Conservation (phyloP, 2,888 invertebrate genomes). For the Ennomos erosarius region DNA sequence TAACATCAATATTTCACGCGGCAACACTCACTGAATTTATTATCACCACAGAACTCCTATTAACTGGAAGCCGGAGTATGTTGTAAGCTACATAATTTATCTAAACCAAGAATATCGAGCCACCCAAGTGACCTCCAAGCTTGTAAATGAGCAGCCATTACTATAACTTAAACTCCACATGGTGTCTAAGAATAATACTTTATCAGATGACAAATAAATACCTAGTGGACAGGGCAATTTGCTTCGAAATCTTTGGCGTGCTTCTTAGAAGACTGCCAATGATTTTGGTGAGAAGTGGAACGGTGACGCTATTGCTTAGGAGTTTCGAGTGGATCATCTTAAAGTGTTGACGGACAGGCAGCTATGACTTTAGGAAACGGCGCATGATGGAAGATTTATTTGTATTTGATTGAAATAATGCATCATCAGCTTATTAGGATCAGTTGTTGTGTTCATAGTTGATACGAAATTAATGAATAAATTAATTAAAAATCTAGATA, state of each 20-base stretch:
- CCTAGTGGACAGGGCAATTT: slow-evolving; percentile 27
- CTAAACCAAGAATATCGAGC: slow-evolving; percentile 11
- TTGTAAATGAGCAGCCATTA: slow-evolving; percentile 23
- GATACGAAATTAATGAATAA: no score
- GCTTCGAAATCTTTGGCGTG: slow-evolving; percentile 14
- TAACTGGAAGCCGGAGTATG: slow-evolving; percentile 19
- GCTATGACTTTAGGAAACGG: no score
- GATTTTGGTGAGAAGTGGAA: slow-evolving; percentile 1
- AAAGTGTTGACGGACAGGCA: no score
- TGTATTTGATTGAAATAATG: no score
- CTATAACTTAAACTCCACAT: slow-evolving; percentile 29
- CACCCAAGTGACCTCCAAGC: slow-evolving; percentile 28
- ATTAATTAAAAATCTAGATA: no score
- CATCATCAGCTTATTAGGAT: no score
- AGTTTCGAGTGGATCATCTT: neutral
- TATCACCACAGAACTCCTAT: slow-evolving; percentile 12
- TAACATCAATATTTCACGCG: slow-evolving; percentile 19
- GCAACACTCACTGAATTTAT: slow-evolving; percentile 13
- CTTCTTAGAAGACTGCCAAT: slow-evolving; percentile 11
- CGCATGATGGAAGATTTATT: no score
- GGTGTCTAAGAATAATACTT: slow-evolving; percentile 22
- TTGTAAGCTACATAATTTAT: slow-evolving; percentile 21
- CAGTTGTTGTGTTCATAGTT: no score
- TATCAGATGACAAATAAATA: slow-evolving; percentile 27
- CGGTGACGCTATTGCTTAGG: neutral